Percentiles rank a stretch among this genome's conserved stretches.
These are phyloP conservation scores for Pollachius pollachius DNA, from an alignment of 2,113 vertebrate genomes.

Conservation along the genomic window DNA sequence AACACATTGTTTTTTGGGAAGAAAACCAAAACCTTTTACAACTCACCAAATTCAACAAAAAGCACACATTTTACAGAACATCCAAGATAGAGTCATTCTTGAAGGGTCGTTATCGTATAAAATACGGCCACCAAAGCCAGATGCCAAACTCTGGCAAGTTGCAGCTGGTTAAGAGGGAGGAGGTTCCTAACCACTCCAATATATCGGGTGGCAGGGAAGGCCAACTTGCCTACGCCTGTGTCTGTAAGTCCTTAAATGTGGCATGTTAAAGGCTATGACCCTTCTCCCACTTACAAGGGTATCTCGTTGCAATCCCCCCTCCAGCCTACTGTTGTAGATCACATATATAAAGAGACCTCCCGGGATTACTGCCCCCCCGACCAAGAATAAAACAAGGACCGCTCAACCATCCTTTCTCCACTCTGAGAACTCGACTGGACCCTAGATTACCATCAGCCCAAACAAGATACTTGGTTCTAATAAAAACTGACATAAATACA, in stretches of 20 bases:
- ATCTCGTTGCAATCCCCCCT: slow-evolving; percentile 56
- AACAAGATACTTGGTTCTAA: slow-evolving; percentile 36
- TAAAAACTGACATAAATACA: slow-evolving; percentile 14
- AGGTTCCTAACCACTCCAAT: too few species aligned
- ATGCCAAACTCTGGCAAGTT: too few species aligned
- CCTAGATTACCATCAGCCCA: slow-evolving; percentile 50
- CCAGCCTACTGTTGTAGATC: slow-evolving; percentile 21
- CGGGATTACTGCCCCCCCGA: slow-evolving; percentile 28
- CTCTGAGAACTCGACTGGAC: slow-evolving; percentile 29
- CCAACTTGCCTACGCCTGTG: slow-evolving; percentile 16
- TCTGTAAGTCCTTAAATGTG: slow-evolving; percentile 61
- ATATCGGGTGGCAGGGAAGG: too few species aligned
- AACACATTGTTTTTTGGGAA: too few species aligned
- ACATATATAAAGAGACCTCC: slow-evolving; percentile 47
- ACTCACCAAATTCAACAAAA: too few species aligned
- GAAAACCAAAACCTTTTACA: too few species aligned
- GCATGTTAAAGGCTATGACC: slow-evolving; percentile 62
- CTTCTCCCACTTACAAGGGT: slow-evolving; percentile 55
- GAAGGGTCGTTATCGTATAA: too few species aligned
- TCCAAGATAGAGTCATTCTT: too few species aligned
- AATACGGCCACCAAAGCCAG: too few species aligned
- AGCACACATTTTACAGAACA: too few species aligned
- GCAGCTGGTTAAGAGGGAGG: too few species aligned
- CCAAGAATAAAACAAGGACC: slow-evolving; percentile 55
- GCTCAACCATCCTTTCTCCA: slow-evolving; percentile 9